A percentile compares a stretch with the other conserved stretches of the same genome.
Conservation (phyloP, 2,113 vertebrate genomes). For the Sphyrna mokarran region DNA sequence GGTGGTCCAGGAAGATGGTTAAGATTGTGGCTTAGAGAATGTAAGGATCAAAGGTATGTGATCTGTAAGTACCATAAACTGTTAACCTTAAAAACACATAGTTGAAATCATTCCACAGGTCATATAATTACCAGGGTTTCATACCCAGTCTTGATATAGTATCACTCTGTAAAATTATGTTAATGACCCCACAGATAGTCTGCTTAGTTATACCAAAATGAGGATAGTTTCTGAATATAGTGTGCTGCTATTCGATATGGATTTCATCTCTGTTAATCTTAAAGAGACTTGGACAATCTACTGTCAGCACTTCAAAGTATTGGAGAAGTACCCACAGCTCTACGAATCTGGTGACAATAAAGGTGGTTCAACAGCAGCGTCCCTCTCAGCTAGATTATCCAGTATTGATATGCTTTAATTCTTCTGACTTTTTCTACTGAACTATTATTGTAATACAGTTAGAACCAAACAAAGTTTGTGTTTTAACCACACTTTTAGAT, state of each 20-base stretch:
- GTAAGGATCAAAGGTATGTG: not conserved
- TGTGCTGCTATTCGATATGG: not conserved
- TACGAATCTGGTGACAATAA: not conserved
- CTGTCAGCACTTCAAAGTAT: not conserved
- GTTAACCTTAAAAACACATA: not conserved
- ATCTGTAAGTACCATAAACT: not conserved
- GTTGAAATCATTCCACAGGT: not conserved
- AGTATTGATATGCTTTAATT: not conserved
- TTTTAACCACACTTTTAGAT: too few relatives aligned
- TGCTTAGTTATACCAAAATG: not conserved
- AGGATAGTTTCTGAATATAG: not conserved
- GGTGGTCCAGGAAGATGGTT: not conserved
- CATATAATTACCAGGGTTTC: not conserved
- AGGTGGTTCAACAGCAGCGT: not conserved
- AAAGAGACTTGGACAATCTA: not conserved
- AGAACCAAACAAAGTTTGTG: too few relatives aligned
- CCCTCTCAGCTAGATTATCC: not conserved
- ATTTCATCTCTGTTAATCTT: not conserved
- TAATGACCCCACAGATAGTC: not conserved
- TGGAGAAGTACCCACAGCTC: not conserved
- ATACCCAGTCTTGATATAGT: not conserved
- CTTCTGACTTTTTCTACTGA: too few relatives aligned
- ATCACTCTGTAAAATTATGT: not conserved
- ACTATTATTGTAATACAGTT: too few relatives aligned
- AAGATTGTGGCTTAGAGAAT: not conserved